Evolutionary conservation across 2,888 invertebrate genomes (phyloP), one percentile per base, ranked within the genome.

Genomic region (Xestia c-nigrum): DNA sequence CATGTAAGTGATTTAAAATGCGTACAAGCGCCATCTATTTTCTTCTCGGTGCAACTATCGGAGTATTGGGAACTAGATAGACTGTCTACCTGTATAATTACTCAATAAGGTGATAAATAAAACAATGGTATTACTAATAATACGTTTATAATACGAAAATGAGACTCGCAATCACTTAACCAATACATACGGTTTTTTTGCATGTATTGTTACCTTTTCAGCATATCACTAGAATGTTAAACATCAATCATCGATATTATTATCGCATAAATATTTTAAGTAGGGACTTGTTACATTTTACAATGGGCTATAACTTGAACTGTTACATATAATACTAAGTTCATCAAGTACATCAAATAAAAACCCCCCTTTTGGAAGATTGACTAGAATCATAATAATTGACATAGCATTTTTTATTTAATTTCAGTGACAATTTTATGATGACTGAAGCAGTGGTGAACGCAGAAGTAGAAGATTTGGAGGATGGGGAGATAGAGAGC

Each of bases 401-500:
- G 47, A 86, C 61, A 55, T 46, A 6, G 1, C 31, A 38, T 40
- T 21, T 78, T n/a, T 80, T 71, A 31, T 79, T 66, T 69, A 38
- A 93, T 96, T 96, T 87, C 96, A 96, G 96, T 90, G 91, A 92
- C 78, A 89, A 89, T 71, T 90, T 93, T 81, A 93, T 87, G 80
- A 96, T 95, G 96, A 91, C 94, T 38, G 96, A 95, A 52, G 81
- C 92, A 43, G 88, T 89, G 76, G 83, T 91, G 21, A 93, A 92
- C 70, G 84, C 82, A 47, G 88, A 88, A 71, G 72, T 94, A 38
- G 96, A 98, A 91, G 98, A 98, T 92, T 97, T 98, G 85, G 99
- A 99, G 95, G 99, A 99, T 92, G 99, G 99, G 68, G 99, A 99
- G 94, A 98, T 99, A 87, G 98, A 98, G 88, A 97, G 97, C 78